Base-by-base conservation (phyloP, 2,888 invertebrate genomes). In the Lacanobia oleracea region DNA sequence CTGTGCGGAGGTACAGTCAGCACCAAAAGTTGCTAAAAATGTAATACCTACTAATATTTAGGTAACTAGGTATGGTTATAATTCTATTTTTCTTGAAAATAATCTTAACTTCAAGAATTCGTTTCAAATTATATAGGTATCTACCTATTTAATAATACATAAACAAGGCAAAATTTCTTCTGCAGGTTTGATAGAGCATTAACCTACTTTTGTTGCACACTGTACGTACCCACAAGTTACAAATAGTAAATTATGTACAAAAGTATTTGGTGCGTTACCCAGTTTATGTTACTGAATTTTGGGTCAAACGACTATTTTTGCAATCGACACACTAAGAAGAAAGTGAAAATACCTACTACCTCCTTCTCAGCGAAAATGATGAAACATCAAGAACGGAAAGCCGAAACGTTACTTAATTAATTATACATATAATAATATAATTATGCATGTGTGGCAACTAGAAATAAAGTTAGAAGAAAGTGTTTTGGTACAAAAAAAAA, bases 401-500 rank as follows among this genome's bases (percentile, higher is more conserved):
- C 51, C 14, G 33, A 33, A 33, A 33, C 4, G 33, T 2, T 6
- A 33, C 43, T 43, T 51, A 51, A 7, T 14, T 1, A 37, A n/a
- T 45, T 10, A 3, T 16, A 12, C 12, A 14, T 16, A 12, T 16
- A 14, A 57, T 37, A 33, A 33, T 6, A 33, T 33, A 33, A 33
- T 33, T 33, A 59, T 37, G 56, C 50, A 57, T 50, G n/a, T 21
- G 69, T 45, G 14, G n/a, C 33, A 50, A 5, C 10, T 66, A 75
- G 33, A 23, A 27, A 57, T 40, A 50, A 43, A 12, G 0, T 56
- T 37, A 23, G 0, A 43, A 67, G 16, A 40, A 75, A 68, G 57
- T 73, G 73, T 68, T 10, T 50, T 43, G 27, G 48, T 77, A 74
- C 12, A 10, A 60, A 78, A 78, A 10, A 60, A 78, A 78, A 57